phyloP scores from a whole-genome alignment of 2,888 invertebrate species.

The Troglohyphantes excavatus region DNA sequence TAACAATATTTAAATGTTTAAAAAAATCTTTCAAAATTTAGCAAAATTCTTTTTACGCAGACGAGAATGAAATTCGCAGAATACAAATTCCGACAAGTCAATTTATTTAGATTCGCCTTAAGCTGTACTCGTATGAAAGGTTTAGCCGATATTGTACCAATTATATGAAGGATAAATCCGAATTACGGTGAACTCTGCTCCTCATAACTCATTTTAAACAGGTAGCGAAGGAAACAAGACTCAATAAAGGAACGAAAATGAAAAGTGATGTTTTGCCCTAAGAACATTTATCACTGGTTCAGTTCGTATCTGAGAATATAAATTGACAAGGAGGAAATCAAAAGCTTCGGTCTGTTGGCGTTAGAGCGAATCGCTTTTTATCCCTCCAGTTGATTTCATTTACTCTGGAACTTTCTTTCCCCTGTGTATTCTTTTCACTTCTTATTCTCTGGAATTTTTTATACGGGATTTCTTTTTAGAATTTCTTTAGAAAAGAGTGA shows the following conservation, averaged over 20 bases:
- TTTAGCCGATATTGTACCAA: too few species aligned
- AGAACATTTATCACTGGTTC: neutral
- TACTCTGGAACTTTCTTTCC: neutral
- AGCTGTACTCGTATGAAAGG: too few species aligned
- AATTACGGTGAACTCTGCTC: neutral
- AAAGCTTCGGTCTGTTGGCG: neutral
- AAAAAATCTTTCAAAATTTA: too few species aligned
- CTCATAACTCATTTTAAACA: constrained; percentile 1
- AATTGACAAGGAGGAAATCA: neutral
- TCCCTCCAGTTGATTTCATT: neutral
- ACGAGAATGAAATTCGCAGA: too few species aligned
- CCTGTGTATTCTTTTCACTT: neutral
- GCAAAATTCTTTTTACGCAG: too few species aligned
- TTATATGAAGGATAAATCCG: too few species aligned
- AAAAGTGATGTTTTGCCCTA: neutral
- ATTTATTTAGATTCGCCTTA: too few species aligned
- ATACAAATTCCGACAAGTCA: too few species aligned
- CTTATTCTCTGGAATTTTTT: neutral
- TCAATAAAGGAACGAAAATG: neutral
- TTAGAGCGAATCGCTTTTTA: neutral
- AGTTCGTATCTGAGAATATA: neutral
- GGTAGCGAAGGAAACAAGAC: neutral
- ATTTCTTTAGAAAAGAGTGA: too few species aligned
- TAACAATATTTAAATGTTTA: too few species aligned
- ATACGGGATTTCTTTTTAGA: too few species aligned